These are phyloP conservation scores for Anthopleura xanthogrammica DNA, from an alignment of 92 coral and sea anemone genomes.

Conservation along the genomic window DNA sequence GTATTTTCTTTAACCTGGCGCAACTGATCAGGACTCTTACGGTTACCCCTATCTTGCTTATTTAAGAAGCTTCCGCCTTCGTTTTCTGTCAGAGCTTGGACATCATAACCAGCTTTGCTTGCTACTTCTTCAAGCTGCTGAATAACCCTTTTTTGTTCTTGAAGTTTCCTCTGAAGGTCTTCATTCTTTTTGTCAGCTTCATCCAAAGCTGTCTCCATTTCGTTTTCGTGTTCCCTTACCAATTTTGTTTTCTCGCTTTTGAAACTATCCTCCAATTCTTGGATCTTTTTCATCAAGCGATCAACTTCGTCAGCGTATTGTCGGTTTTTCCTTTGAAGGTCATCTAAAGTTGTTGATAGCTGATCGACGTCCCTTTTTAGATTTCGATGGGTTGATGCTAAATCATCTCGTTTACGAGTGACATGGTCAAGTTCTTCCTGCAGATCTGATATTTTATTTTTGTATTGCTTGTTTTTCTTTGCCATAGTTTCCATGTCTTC, in stretches of 20 bases:
- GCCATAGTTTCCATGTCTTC: constrained; percentile 61
- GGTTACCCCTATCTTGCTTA: constrained; percentile 4
- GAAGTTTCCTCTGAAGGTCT: constrained; percentile 51
- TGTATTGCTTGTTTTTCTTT: constrained; percentile 63
- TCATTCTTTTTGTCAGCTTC: constrained; percentile 58
- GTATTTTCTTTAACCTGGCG: neutral
- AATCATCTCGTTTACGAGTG: constrained; percentile 76
- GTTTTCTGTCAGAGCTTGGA: constrained; percentile 9
- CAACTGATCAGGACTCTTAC: neutral
- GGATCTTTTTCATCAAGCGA: constrained; percentile 63
- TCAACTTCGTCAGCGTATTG: constrained; percentile 67
- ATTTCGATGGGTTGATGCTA: constrained; percentile 61
- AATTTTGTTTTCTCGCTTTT: constrained; percentile 55
- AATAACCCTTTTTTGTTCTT: constrained; percentile 46
- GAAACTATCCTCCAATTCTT: constrained; percentile 74
- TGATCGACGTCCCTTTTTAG: constrained; percentile 73
- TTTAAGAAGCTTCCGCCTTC: neutral
- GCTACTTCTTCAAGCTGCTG: constrained; percentile 57
- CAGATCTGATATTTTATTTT: constrained; percentile 66
- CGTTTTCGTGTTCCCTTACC: constrained; percentile 54
- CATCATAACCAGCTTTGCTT: constrained; percentile 42
- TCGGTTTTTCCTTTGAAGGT: constrained; percentile 69
- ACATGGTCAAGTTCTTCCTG: constrained; percentile 65
- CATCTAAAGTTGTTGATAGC: constrained; percentile 62
- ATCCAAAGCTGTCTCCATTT: constrained; percentile 62